Percentiles rank a stretch among this genome's conserved stretches.
Conservation (phyloP, 1,140 invertebrate genomes). For the Psilanteris sp. region DNA sequence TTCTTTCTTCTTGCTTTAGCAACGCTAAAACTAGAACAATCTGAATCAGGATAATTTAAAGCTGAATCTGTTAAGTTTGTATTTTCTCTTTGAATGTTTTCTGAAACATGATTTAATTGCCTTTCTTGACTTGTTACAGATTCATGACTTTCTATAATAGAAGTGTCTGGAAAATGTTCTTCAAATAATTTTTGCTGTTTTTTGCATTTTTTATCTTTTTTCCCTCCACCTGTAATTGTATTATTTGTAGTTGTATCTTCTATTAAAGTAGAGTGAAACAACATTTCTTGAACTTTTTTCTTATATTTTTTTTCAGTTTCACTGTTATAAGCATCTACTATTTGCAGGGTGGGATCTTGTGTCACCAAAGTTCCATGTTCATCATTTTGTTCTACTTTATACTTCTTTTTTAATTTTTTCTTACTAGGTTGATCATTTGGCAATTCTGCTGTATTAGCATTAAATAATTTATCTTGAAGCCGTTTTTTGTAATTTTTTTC, state of each 20-base stretch:
- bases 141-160: no score
- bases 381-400: background rate
- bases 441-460: background rate
- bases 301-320: slow-evolving; percentile 18
- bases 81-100: no score
- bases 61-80: no score
- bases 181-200: no score
- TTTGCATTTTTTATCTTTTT: background rate
- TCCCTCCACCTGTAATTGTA: no score
- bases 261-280: no score
- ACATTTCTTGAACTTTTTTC: background rate
- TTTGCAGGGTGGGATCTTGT: background rate
- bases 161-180: background rate
- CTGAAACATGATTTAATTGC: no score
- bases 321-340: background rate
- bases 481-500: slow-evolving; percentile 21
- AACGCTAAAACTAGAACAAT: slow-evolving; percentile 2
- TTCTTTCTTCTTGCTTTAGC: slow-evolving; percentile 1
- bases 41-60: slow-evolving; percentile 2
- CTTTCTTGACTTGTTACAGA: no score
- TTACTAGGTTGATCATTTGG: background rate
- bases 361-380: background rate
- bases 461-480: slow-evolving; percentile 4
- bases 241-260: no score
- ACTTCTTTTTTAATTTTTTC: no score